Percentiles rank a stretch among this genome's conserved stretches.
These are phyloP conservation scores for Linurgus olivaceus DNA, from an alignment of 2,797 vertebrate species.

Conservation along the genomic window DNA sequence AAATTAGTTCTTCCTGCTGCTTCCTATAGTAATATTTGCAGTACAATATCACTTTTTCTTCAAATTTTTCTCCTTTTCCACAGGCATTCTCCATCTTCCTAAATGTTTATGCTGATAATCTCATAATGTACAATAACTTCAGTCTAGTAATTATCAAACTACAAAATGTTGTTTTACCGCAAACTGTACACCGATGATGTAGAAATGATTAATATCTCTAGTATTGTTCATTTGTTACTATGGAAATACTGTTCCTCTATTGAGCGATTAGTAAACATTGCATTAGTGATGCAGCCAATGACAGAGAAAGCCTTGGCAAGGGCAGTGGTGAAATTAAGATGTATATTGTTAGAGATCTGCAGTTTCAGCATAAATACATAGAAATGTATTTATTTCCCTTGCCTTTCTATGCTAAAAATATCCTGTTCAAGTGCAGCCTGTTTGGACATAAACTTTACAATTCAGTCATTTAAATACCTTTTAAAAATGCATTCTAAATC, in stretches of 20 bases:
- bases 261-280: constrained; percentile 71
- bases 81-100: constrained; percentile 61
- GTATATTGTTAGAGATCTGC: neutral
- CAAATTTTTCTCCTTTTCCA: constrained; percentile 21
- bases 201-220: constrained; percentile 72
- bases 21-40: constrained; percentile 32
- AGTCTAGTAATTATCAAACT: constrained; percentile 73
- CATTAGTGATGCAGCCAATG: constrained; percentile 57
- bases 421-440: neutral
- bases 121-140: constrained; percentile 68
- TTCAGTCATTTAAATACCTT: neutral
- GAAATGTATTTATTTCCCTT: neutral
- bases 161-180: constrained; percentile 68
- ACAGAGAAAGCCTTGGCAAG: constrained; percentile 55
- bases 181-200: constrained; percentile 67
- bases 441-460: neutral
- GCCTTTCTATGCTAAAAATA: neutral
- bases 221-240: constrained; percentile 76
- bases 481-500: neutral
- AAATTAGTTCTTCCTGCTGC: neutral
- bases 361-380: neutral
- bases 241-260: constrained; percentile 68
- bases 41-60: neutral
- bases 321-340: constrained; percentile 31
- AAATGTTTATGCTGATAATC: constrained; percentile 75